Base-by-base conservation (phyloP, 2,797 vertebrate genomes). In the Perodicticus potto region DNA sequence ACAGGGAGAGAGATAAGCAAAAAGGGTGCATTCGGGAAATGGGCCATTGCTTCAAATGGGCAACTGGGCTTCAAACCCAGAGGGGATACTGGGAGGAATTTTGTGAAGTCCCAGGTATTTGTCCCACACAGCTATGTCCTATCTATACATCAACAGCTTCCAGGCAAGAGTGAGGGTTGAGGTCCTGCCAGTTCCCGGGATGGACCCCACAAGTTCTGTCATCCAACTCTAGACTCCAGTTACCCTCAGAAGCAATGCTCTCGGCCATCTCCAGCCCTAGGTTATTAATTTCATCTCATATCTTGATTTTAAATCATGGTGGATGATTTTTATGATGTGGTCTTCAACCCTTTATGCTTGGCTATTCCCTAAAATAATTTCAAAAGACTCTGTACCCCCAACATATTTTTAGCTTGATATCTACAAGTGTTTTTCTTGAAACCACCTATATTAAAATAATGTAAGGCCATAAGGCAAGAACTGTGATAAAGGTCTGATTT, bases 301-400 rank as follows among this genome's bases (percentile, higher is more conserved):
- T 22, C 67, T 63, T 63, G 17, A 22, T 55, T 87, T 49, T 74
- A 57, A 88, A 81, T 55, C 23, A 84, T 61, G 86, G 45, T 63
- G 59, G 13, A 63, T 69, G 4, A 86, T 61, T 86, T 86, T 43
- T 78, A 78, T 22, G 34, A 59, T 40, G 55, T 89, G 10, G n/a
- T 43, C 27, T 83, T 83, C 70, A 67, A n/a, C 6, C 4, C 0
- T 53, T n/a, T n/a, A 32, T 40, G 5, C 40, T 40, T 40, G 40
- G 40, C 40, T 40, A 40, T 40, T 40, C 40, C 40, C 40, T 40
- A 76, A 90, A 86, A 86, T 67, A 94, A 65, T 95, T 72, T 86
- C 37, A 45, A 80, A 74, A 78, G 45, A 90, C n/a, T 43, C 45
- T n/a, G 63, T 55, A n/a, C 13, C 13, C 25, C 16, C 40, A 43